Evolutionary conservation across 2,888 invertebrate genomes (phyloP), one percentile per base, ranked within the genome.

Genomic region (Julus scandinavius): DNA sequence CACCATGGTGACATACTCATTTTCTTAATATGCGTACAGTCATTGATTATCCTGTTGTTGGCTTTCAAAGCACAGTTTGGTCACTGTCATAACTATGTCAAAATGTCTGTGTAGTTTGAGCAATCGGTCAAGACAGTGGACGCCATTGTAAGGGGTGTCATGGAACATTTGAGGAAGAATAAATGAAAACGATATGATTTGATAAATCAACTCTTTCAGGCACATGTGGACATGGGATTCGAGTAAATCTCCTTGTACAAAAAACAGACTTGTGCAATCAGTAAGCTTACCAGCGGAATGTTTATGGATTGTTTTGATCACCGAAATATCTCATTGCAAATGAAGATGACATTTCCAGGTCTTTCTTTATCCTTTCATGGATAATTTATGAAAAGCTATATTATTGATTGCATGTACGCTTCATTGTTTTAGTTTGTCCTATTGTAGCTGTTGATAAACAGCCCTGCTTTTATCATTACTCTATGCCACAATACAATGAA

Each of bases 391-490:
- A n/a, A 29, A 72, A 72, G 20, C 11, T 72, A 20, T 72, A 20
- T 72, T 72, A 72, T 72, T 72, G 72, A 72, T 72, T 72, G n/a
- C 29, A 9, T 29, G 29, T 72, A 29, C 20, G 72, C 72, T 72
- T 9, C 72, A 72, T 29, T 72, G 72, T 72, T 72, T 72, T 72
- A 72, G 29, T 72, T 72, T 72, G 7, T 11, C 72, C 72, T 54
- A 72, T 72, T 72, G 72, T 72, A 29, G 72, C 20, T 29, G 72
- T 72, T 72, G 72, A 72, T 72, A 72, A 72, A 72, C 72, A 72
- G 6, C 9, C 29, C 72, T n/a, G 72, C 11, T 72, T 29, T 72
- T 29, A 29, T 72, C 72, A 72, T 72, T 72, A 72, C 72, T 72
- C 72, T 29, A 9, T 20, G 72, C 29, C 72, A 72, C 29, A 29